Evolutionary conservation across 2,113 vertebrate genomes (phyloP).

Genomic region (Motacilla alba): DNA sequence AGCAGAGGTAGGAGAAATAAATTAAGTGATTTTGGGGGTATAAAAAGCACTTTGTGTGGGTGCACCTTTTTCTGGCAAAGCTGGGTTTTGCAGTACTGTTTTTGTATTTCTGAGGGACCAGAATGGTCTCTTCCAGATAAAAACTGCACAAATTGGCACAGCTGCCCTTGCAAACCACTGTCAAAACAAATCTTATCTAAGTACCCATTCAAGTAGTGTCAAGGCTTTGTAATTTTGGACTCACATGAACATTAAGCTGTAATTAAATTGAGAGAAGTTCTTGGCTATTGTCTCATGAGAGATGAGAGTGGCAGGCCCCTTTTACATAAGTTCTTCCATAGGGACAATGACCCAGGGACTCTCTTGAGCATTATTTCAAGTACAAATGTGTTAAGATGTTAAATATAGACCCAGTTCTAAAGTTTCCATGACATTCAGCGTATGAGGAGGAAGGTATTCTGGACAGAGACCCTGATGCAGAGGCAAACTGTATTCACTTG

Average conservation of each 20-base stretch:
- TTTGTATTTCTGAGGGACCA: background rate
- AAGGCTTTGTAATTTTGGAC: background rate
- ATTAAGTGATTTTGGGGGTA: background rate
- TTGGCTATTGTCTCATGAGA: background rate
- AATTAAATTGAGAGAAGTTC: background rate
- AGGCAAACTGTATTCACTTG: background rate
- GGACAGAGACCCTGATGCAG: background rate
- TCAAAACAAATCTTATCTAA: background rate
- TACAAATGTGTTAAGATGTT: background rate
- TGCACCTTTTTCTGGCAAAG: background rate
- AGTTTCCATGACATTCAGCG: fast-evolving
- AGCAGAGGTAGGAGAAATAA: background rate
- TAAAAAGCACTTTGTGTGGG: background rate
- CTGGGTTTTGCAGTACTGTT: background rate
- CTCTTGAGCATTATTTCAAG: background rate
- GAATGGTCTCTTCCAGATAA: background rate
- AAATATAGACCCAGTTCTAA: background rate
- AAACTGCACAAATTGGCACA: background rate
- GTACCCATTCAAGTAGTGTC: background rate
- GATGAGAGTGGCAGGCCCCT: background rate
- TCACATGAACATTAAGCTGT: background rate
- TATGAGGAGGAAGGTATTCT: background rate
- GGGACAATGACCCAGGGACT: background rate
- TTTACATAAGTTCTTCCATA: background rate
- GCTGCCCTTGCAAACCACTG: background rate